Percentiles rank a stretch among this genome's conserved stretches.
These are phyloP conservation scores for Papilio aristodemus DNA, from an alignment of 1,140 invertebrate genomes.

Conservation along the genomic window DNA sequence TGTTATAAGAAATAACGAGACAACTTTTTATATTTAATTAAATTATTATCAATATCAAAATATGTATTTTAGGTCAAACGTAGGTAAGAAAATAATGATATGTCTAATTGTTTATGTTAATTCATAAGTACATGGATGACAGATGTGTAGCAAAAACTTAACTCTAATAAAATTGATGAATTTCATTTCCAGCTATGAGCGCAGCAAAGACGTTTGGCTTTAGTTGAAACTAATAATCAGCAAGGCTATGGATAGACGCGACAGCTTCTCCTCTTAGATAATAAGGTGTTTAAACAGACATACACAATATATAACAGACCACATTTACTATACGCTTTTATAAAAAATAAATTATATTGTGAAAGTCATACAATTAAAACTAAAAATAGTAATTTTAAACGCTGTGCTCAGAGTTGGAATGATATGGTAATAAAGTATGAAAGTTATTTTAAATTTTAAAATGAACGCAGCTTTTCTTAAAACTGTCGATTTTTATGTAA, in stretches of 20 bases:
- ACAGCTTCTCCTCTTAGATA: constrained; percentile 30
- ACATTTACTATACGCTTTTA: constrained; percentile 25
- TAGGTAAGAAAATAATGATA: constrained; percentile 32
- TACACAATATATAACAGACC: constrained; percentile 16
- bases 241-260: constrained; percentile 18
- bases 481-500: constrained; percentile 30
- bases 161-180: constrained; percentile 11
- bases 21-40: constrained; percentile 28
- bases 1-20: neutral
- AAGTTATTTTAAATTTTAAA: constrained; percentile 19
- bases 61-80: constrained; percentile 31
- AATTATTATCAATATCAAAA: constrained; percentile 34
- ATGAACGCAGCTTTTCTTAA: constrained; percentile 26
- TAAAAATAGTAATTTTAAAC: constrained; percentile 11
- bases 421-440: neutral
- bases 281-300: constrained; percentile 27
- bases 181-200: constrained; percentile 20
- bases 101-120: constrained; percentile 32
- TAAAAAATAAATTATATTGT: constrained; percentile 19
- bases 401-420: constrained; percentile 32
- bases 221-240: constrained; percentile 2
- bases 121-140: constrained; percentile 25
- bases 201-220: constrained; percentile 10
- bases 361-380: constrained; percentile 1
- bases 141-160: constrained; percentile 26